Percentiles rank a stretch among this genome's conserved stretches.
phyloP scores from a whole-genome alignment of 2,797 vertebrate species.

The Carcharodon carcharias region DNA sequence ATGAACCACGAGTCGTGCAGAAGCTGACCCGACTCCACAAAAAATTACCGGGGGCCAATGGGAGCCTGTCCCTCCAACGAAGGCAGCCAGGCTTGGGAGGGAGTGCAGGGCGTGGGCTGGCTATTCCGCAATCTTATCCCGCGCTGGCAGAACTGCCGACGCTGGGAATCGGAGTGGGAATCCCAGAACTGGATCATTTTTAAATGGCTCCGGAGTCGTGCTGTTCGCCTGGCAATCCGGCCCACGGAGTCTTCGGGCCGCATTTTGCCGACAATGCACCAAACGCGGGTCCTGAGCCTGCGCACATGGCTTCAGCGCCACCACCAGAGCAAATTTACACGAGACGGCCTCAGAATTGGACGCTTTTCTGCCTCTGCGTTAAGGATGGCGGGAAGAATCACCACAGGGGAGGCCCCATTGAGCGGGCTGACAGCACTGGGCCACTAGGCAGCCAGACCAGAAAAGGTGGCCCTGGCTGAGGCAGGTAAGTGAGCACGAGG shows the following conservation, averaged over 20 bases:
- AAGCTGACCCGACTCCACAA: not conserved
- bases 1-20: not conserved
- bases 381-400: too few relatives aligned
- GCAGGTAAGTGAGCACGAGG: not conserved
- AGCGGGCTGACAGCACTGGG: not conserved
- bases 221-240: not conserved
- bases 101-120: too few relatives aligned
- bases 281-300: too few relatives aligned
- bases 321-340: not conserved
- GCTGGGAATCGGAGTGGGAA: too few relatives aligned
- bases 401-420: not conserved
- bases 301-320: not conserved
- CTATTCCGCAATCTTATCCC: too few relatives aligned
- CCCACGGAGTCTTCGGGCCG: not conserved
- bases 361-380: not conserved
- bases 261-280: not conserved
- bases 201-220: too few relatives aligned
- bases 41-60: not conserved
- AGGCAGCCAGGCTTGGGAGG: too few relatives aligned
- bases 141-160: too few relatives aligned
- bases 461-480: not conserved
- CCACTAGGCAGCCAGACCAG: too few relatives aligned
- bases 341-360: not conserved
- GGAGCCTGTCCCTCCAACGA: too few relatives aligned
- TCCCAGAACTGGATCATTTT: not conserved